Conservation (phyloP, 2,888 invertebrate genomes). For the Apamea monoglypha region DNA sequence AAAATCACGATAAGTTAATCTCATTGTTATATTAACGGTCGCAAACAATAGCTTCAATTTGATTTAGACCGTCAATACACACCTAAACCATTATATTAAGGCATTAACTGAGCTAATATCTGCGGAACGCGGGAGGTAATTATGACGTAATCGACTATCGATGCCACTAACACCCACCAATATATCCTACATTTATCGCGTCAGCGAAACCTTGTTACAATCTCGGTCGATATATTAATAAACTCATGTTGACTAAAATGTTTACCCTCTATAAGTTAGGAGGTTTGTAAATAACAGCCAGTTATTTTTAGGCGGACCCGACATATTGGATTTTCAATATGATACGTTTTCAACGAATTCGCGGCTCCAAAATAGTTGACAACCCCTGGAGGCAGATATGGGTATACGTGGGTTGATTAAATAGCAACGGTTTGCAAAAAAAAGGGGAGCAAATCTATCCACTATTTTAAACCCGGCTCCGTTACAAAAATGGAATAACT, state of each 20-base stretch:
- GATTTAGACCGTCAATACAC: slow-evolving; percentile 76
- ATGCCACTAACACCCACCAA: slow-evolving; percentile 46
- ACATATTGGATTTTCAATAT: slow-evolving; percentile 3
- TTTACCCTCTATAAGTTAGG: slow-evolving; percentile 11
- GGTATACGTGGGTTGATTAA: not conserved
- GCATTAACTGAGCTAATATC: slow-evolving; percentile 75
- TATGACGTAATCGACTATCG: slow-evolving; percentile 71
- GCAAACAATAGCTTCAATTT: slow-evolving; percentile 75
- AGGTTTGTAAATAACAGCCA: slow-evolving; percentile 8
- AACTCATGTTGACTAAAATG: slow-evolving; percentile 27
- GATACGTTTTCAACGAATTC: not conserved
- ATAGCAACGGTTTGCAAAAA: slow-evolving; percentile 1
- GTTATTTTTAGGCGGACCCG: slow-evolving; percentile 19
- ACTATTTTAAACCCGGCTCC: slow-evolving; percentile 4
- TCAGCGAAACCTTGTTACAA: slow-evolving; percentile 50
- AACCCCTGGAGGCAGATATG: not conserved
- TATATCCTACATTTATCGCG: slow-evolving; percentile 46
- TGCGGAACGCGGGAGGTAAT: slow-evolving; percentile 67
- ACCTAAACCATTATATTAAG: slow-evolving; percentile 69
- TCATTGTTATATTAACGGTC: slow-evolving; percentile 67
- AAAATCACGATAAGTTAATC: slow-evolving; percentile 67
- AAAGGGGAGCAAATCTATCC: not conserved
- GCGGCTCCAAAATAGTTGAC: not conserved
- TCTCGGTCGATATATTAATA: slow-evolving; percentile 49
- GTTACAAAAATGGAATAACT: slow-evolving; percentile 9